These are phyloP conservation scores for Rotaria sp. DNA, from an alignment of 2,888 invertebrate species.

Conservation along the genomic window DNA sequence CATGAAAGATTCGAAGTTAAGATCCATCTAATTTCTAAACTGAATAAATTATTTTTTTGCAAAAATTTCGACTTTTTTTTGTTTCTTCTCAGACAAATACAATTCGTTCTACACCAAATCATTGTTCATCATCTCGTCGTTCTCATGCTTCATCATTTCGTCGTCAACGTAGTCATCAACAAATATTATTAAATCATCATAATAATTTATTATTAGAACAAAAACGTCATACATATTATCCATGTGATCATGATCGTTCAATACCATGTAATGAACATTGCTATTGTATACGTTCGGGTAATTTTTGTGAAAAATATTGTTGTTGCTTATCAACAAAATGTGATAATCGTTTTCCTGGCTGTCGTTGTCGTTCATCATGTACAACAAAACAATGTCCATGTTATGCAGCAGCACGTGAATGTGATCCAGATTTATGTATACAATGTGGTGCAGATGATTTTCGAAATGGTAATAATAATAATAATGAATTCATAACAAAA, in stretches of 20 bases:
- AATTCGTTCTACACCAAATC: neutral
- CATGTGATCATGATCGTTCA: conserved; percentile 81
- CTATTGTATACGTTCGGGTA: conserved; percentile 77
- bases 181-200: neutral
- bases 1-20: too few species aligned
- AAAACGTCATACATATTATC: conserved; percentile 52
- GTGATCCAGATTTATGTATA: conserved; percentile 93
- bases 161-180: conserved; percentile 27
- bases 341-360: conserved; percentile 91
- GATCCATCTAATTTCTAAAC: too few species aligned
- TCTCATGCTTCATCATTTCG: neutral
- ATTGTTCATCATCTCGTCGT: neutral
- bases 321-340: conserved; percentile 64
- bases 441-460: conserved; percentile 89
- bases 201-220: conserved; percentile 2
- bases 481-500: neutral
- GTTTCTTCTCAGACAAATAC: neutral
- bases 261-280: conserved; percentile 69
- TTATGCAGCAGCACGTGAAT: conserved; percentile 92
- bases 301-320: conserved; percentile 97
- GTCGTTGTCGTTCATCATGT: conserved; percentile 94
- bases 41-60: too few species aligned
- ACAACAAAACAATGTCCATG: conserved; percentile 98
- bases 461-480: conserved; percentile 47
- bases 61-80: too few species aligned